These are phyloP conservation scores for Limnephilus auricula DNA, from an alignment of 2,888 invertebrate genomes.

Conservation along the genomic window DNA sequence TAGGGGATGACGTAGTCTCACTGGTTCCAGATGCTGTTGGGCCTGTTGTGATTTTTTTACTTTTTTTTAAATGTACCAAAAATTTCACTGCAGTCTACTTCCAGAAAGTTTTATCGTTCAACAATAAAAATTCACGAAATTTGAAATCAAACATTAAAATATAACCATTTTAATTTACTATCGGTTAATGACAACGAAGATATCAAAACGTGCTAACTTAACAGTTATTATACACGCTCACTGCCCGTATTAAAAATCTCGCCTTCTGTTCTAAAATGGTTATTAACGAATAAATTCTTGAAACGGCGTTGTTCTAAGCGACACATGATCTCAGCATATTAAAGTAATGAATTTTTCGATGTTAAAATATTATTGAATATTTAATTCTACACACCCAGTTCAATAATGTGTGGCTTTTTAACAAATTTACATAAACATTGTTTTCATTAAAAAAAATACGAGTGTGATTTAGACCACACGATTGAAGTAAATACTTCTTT, in stretches of 20 bases:
- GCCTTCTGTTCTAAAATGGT: not conserved
- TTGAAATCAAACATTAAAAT: not conserved
- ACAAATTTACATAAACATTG: too few relatives aligned
- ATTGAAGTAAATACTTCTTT: too few relatives aligned
- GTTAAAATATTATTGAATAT: not conserved
- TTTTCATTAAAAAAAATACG: too few relatives aligned
- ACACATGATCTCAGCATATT: not conserved
- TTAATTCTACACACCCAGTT: not conserved
- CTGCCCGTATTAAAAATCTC: not conserved
- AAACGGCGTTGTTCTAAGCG: not conserved
- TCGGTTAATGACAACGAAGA: not conserved
- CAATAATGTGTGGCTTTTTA: not conserved
- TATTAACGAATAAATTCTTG: not conserved
- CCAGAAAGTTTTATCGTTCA: too few relatives aligned
- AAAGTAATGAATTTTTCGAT: not conserved
- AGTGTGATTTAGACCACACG: too few relatives aligned
- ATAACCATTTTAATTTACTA: not conserved
- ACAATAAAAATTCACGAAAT: too few relatives aligned
- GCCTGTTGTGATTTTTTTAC: too few relatives aligned
- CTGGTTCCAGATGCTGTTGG: too few relatives aligned
- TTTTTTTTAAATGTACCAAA: too few relatives aligned
- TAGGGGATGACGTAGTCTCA: too few relatives aligned
- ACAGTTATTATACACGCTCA: not conserved
- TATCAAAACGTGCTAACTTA: not conserved
- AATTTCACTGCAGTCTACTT: too few relatives aligned